phyloP scores from a whole-genome alignment of 2,113 vertebrate genomes.

The Poicephalus meyeri region DNA sequence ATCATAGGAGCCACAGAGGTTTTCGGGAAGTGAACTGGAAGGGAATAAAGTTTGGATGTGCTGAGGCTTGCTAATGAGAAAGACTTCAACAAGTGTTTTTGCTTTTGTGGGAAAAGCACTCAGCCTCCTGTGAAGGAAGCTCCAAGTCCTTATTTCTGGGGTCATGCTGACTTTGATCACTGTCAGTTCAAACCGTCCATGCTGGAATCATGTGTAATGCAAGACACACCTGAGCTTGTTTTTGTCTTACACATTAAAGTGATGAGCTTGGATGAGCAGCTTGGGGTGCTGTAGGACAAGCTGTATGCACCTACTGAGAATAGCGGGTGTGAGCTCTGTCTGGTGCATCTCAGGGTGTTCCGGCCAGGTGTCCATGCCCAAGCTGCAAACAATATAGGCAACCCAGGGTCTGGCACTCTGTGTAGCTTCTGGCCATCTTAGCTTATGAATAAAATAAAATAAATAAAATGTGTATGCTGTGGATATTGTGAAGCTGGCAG shows the following conservation, averaged over 20 bases:
- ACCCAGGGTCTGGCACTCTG: not conserved
- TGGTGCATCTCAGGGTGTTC: not conserved
- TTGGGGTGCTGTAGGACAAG: not conserved
- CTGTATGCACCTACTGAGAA: not conserved
- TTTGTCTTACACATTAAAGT: not conserved
- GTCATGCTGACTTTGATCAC: not conserved
- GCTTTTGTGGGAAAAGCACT: not conserved
- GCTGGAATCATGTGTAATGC: not conserved
- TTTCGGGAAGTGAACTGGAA: not conserved
- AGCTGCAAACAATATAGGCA: not conserved
- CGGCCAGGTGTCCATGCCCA: not conserved
- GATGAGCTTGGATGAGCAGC: accelerated
- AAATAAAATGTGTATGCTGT: not conserved
- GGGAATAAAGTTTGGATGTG: not conserved
- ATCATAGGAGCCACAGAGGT: accelerated
- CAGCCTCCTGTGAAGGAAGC: not conserved
- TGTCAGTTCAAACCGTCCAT: not conserved
- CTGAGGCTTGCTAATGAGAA: not conserved
- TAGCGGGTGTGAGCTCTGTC: accelerated
- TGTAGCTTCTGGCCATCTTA: not conserved
- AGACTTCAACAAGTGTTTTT: not conserved
- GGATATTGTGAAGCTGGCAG: not conserved
- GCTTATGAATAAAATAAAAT: not conserved
- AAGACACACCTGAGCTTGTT: not conserved
- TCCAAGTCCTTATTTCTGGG: not conserved